Conservation (phyloP, 2,888 invertebrate genomes). For the Zygaena filipendulae region DNA sequence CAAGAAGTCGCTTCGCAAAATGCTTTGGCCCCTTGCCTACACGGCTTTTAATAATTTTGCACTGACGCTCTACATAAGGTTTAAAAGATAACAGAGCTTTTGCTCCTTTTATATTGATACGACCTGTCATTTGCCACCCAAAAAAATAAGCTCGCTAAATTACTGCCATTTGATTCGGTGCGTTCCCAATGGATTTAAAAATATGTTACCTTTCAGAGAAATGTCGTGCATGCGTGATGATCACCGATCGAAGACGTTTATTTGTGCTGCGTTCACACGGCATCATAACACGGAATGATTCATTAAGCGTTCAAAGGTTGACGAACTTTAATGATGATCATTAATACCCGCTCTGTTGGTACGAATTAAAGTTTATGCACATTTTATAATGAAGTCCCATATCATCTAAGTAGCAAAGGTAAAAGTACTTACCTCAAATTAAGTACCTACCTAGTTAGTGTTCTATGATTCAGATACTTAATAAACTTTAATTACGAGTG, state of each 20-base stretch:
- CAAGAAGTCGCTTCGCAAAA: constrained; percentile 61
- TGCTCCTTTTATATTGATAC: constrained; percentile 45
- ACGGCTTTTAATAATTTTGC: constrained; percentile 62
- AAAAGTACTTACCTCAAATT: too few relatives aligned
- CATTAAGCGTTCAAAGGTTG: not conserved
- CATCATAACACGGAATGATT: constrained; percentile 25
- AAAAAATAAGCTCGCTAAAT: constrained; percentile 35
- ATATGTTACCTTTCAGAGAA: not conserved
- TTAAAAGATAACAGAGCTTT: constrained; percentile 61
- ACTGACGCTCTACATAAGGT: constrained; percentile 53
- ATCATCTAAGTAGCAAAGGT: too few relatives aligned
- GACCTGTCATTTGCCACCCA: constrained; percentile 35
- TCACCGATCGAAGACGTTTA: constrained; percentile 31
- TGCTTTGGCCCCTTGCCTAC: constrained; percentile 42
- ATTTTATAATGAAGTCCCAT: too few relatives aligned
- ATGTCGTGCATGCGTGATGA: constrained; percentile 11
- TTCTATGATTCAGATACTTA: too few relatives aligned
- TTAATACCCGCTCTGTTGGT: too few relatives aligned
- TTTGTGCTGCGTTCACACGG: constrained; percentile 30
- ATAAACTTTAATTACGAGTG: too few relatives aligned
- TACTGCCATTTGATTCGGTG: constrained; percentile 36
- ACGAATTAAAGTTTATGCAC: too few relatives aligned
- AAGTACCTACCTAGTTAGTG: too few relatives aligned
- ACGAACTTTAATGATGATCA: too few relatives aligned
- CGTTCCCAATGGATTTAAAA: constrained; percentile 26